Base-by-base conservation (phyloP, 2,888 invertebrate species). In the Linyphia triangularis region DNA sequence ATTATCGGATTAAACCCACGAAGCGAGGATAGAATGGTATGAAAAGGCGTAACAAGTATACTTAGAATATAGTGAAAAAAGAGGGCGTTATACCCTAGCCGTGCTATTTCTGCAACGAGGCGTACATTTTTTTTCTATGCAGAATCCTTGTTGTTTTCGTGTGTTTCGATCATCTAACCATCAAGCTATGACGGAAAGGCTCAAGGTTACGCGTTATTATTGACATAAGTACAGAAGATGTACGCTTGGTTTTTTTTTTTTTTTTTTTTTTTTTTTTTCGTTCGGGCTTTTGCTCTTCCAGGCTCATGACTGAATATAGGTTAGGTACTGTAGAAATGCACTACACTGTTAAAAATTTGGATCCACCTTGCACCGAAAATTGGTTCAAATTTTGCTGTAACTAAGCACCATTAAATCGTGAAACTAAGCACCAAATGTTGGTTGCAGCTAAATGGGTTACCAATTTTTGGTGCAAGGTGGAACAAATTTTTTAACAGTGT, bases 141-240 rank as follows among this genome's bases (percentile, higher is more conserved):
- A 24, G 19, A 82, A 84, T 67, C 75, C 75, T 57, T 57, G 43
- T 59, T 33, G 33, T 81, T 69, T 33, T 81, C 16, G 37, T 81
- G 7, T 26, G 30, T 73, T 67, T 69, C 13, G 85, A 72, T 78
- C 85, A 85, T 28, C 78, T 72, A 70, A 85, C 78, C 85, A 78
- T 85, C 63, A 85, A 77, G 59, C 78, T 78, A 78, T 78, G 59
- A 78, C 72, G 85, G 61, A 26, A 24, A 13, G n/a, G 24, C 33
- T 85, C 85, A 85, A 85, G 85, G 78, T 78, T 61, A 61, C 28
- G 26, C n/a, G 67, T 28, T 33, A 22, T 28, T 6, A n/a, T 10
- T 33, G 19, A 24, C 22, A 79, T 57, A 63, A 59, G 28, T 37
- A 61, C 59, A 26, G 22, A 22, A 24, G 81, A 59, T 61, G 81